Evolutionary conservation across 2,888 invertebrate species (phyloP).

Genomic region (Plebejus argus): DNA sequence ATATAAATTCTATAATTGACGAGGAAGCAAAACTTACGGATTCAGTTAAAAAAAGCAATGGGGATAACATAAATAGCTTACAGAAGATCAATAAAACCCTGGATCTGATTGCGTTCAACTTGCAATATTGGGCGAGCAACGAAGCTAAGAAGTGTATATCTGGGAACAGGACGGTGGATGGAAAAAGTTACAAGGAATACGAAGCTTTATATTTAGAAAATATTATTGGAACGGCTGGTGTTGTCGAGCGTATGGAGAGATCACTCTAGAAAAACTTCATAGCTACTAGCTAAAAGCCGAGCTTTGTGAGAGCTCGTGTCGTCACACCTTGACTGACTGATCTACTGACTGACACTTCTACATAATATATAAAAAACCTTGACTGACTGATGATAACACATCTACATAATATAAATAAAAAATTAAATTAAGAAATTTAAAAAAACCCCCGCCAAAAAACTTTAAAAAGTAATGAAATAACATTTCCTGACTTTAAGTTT

Average conservation of each 20-base stretch:
- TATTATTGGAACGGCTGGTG: slow-evolving; percentile 41
- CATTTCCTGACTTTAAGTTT: no score
- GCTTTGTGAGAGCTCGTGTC: no score
- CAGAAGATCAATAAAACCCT: slow-evolving; percentile 57
- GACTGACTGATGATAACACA: no score
- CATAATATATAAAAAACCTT: no score
- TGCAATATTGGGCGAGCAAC: slow-evolving; percentile 60
- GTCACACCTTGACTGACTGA: no score
- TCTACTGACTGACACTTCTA: no score
- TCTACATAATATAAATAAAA: no score
- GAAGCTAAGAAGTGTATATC: slow-evolving; percentile 56
- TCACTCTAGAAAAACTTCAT: not conserved
- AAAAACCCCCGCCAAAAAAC: no score
- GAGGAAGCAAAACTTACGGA: slow-evolving; percentile 57
- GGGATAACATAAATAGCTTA: slow-evolving; percentile 55
- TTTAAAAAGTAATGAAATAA: no score
- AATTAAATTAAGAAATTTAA: no score
- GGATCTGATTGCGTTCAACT: slow-evolving; percentile 54
- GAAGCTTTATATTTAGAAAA: slow-evolving; percentile 55
- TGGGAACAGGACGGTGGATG: slow-evolving; percentile 53
- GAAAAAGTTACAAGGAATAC: slow-evolving; percentile 57
- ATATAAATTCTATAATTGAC: slow-evolving; percentile 51
- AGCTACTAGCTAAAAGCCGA: no score
- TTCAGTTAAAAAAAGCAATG: slow-evolving; percentile 62
- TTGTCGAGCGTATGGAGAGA: not conserved